Evolutionary conservation across 2,797 vertebrate species (phyloP).

Genomic region (Petrocephalus schoutedeni): DNA sequence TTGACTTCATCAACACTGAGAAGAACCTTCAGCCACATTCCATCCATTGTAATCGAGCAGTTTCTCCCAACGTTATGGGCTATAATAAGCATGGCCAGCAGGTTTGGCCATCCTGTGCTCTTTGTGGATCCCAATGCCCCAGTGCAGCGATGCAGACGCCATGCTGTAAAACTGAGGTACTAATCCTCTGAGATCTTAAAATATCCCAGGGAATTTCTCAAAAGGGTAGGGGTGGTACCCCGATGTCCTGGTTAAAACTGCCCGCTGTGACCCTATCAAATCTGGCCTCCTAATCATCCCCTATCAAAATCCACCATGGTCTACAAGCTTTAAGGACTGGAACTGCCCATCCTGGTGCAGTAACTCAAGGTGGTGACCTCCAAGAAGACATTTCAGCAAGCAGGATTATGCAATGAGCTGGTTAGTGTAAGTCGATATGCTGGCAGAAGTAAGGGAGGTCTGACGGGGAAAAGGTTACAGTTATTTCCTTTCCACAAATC

Average conservation of each 20-base stretch:
- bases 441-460: background rate
- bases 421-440: background rate
- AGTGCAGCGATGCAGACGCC: too few relatives aligned
- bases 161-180: too few relatives aligned
- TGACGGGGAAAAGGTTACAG: background rate
- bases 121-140: too few relatives aligned
- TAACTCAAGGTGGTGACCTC: background rate
- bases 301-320: background rate
- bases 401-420: background rate
- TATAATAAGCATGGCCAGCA: background rate
- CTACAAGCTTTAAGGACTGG: background rate
- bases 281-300: too few relatives aligned
- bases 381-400: background rate
- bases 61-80: background rate
- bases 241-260: too few relatives aligned
- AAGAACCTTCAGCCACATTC: background rate
- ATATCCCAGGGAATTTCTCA: too few relatives aligned
- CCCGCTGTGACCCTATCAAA: too few relatives aligned
- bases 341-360: background rate
- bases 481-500: background rate
- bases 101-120: too few relatives aligned
- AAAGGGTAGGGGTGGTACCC: too few relatives aligned
- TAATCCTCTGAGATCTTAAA: too few relatives aligned
- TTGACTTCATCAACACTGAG: background rate
- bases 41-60: background rate